Conservation (phyloP, 2,113 vertebrate species). For the Scomber colias region DNA sequence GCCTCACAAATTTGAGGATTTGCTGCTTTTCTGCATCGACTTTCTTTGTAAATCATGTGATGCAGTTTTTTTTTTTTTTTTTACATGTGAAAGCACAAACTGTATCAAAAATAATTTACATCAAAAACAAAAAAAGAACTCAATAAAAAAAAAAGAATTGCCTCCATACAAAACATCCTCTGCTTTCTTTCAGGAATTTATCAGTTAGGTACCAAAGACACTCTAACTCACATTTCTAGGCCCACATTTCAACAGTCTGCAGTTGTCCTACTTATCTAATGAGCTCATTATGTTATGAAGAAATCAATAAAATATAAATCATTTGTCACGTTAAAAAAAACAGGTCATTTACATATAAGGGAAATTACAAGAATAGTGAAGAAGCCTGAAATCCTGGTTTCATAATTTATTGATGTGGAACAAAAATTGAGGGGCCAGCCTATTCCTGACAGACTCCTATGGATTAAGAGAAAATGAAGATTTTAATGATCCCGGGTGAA, state of each 20-base stretch:
- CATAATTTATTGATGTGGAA: constrained; percentile 51
- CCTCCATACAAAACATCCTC: background rate
- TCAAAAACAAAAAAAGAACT: too few species aligned
- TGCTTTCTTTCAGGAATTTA: background rate
- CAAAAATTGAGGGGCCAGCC: constrained; percentile 2
- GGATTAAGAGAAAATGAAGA: constrained; percentile 12
- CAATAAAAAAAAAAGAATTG: too few species aligned
- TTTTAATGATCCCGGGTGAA: constrained; percentile 32
- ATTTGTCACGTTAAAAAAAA: constrained; percentile 25
- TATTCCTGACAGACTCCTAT: constrained; percentile 13
- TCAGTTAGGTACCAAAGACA: background rate
- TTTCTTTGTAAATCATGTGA: too few species aligned
- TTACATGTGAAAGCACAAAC: too few species aligned
- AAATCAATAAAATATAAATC: constrained; percentile 52
- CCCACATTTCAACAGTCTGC: background rate
- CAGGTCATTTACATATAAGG: constrained; percentile 16
- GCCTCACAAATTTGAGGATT: too few species aligned
- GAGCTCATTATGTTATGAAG: constrained; percentile 21
- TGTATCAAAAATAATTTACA: too few species aligned
- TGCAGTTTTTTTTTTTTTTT: too few species aligned
- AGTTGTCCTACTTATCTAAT: constrained; percentile 46
- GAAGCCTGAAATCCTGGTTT: constrained; percentile 8
- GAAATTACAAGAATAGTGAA: constrained; percentile 14
- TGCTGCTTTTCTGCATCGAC: too few species aligned
- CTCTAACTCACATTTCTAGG: background rate